Evolutionary conservation across 2,113 vertebrate species (phyloP).

Genomic region (Lichenostomus cassidix): DNA sequence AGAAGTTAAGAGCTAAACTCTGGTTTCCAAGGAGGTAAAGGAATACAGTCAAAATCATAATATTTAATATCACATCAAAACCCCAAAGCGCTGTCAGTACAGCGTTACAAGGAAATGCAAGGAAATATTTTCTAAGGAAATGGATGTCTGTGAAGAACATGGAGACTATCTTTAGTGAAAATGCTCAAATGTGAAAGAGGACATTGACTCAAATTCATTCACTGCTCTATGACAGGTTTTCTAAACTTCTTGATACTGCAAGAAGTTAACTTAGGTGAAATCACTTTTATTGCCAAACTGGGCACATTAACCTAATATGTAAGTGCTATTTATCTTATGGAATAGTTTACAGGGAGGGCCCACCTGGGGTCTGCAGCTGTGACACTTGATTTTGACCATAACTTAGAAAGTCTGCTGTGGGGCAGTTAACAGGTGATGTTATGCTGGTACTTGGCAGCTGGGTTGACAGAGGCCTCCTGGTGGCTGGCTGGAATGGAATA

Average conservation of each 20-base stretch:
- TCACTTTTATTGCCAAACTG: not conserved
- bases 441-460: not conserved
- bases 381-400: not conserved
- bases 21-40: not conserved
- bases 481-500: not conserved
- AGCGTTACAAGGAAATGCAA: not conserved
- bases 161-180: not conserved
- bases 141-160: not conserved
- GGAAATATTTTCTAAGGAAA: not conserved
- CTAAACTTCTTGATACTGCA: not conserved
- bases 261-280: not conserved
- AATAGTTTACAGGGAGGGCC: not conserved
- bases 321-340: not conserved
- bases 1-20: not conserved
- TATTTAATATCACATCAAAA: not conserved
- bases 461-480: rapidly evolving
- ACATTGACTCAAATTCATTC: not conserved
- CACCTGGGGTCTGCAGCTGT: not conserved
- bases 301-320: not conserved
- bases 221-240: not conserved
- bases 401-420: not conserved
- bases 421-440: not conserved
- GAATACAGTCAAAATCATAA: not conserved
- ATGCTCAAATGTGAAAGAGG: not conserved
- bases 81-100: not conserved